A percentile compares a stretch with the other conserved stretches of the same genome.
Evolutionary conservation across 2,113 vertebrate species (phyloP).

Genomic region (Sorex araneus): DNA sequence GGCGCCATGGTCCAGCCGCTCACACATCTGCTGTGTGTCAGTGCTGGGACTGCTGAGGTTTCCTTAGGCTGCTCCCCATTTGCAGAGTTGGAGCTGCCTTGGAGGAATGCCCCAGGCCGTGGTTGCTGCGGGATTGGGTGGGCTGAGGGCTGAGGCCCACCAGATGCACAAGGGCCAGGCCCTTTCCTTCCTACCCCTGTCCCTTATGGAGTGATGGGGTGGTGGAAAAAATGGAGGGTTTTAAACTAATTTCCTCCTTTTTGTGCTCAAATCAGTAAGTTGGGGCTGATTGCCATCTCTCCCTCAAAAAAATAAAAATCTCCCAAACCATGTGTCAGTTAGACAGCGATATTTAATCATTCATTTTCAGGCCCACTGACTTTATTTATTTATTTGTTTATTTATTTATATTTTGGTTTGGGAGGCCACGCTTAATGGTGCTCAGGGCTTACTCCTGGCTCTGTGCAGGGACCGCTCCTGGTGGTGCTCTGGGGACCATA

Average conservation of each 20-base stretch:
- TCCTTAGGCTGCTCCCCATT: background rate
- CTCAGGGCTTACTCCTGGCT: too few species aligned
- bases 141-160: background rate
- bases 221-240: background rate
- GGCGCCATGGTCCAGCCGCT: too few species aligned
- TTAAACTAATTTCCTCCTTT: background rate
- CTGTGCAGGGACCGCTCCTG: too few species aligned
- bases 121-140: rapidly evolving
- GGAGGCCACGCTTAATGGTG: too few species aligned
- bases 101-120: background rate
- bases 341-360: conserved; percentile 36
- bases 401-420: too few species aligned
- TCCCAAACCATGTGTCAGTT: background rate
- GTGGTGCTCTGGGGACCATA: too few species aligned
- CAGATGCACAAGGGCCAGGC: rapidly evolving
- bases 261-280: background rate
- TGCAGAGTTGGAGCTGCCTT: background rate
- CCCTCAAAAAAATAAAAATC: background rate
- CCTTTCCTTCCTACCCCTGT: background rate
- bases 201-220: background rate
- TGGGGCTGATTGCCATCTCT: background rate
- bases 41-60: background rate
- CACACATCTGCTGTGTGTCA: background rate
- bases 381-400: background rate
- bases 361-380: background rate